Conservation (phyloP, 1,140 invertebrate genomes). For the Gerris buenoi region DNA sequence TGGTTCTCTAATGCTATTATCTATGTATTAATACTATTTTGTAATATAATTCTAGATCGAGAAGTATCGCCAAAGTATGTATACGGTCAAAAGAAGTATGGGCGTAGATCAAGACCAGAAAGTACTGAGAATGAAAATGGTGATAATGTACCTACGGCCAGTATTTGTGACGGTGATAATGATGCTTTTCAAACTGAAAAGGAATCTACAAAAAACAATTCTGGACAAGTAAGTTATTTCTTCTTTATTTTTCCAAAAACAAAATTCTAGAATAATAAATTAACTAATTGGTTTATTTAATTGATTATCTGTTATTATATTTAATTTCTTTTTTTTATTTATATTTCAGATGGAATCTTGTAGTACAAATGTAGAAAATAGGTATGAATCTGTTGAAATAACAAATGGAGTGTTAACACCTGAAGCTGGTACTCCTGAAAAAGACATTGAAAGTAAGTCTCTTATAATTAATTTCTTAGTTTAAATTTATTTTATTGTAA, state of each 20-base stretch:
- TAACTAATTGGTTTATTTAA: too few species aligned
- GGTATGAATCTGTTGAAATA: conserved; percentile 2
- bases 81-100: conserved; percentile 60
- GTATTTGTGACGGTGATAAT: conserved; percentile 8
- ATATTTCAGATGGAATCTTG: neutral
- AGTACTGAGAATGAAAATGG: conserved; percentile 13
- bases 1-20: too few species aligned
- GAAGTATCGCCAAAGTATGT: conserved; percentile 57
- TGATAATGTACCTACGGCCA: neutral
- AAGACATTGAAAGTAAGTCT: conserved; percentile 10
- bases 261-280: too few species aligned
- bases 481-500: conserved; percentile 36
- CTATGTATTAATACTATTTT: too few species aligned
- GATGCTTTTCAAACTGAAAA: conserved; percentile 7
- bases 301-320: too few species aligned
- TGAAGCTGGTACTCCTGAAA: conserved; percentile 7
- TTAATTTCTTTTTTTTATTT: neutral
- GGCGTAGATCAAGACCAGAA: conserved; percentile 44
- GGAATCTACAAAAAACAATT: neutral
- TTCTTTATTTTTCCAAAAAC: too few species aligned
- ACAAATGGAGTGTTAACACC: neutral
- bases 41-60: conserved; percentile 27
- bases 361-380: neutral
- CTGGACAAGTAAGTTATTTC: neutral
- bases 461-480: conserved; percentile 15